Evolutionary conservation across 2,888 invertebrate species (phyloP).

Genomic region (Cryptocephalus primarius): DNA sequence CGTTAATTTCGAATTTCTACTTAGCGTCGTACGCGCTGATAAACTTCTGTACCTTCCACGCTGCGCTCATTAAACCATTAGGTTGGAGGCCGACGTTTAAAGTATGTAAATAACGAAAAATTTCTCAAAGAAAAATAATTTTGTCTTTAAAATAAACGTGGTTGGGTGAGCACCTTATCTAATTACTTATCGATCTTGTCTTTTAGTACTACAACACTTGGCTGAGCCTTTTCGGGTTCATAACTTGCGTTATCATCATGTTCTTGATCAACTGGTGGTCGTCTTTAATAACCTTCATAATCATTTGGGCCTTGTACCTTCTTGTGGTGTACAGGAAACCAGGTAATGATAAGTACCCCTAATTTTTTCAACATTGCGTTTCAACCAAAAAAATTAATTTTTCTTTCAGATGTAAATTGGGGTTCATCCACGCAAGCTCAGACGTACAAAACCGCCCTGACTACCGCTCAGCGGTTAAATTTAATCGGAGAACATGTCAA

Average conservation of each 20-base stretch:
- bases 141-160: not conserved
- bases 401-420: slow-evolving; percentile 79
- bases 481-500: slow-evolving; percentile 93
- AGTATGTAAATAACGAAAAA: slow-evolving; percentile 39
- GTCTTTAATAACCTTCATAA: slow-evolving; percentile 81
- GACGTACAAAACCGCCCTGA: slow-evolving; percentile 84
- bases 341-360: slow-evolving; percentile 41
- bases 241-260: slow-evolving; percentile 82
- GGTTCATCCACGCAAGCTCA: slow-evolving; percentile 95
- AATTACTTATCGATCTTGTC: slow-evolving; percentile 2
- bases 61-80: slow-evolving; percentile 73
- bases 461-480: slow-evolving; percentile 68
- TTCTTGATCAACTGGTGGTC: slow-evolving; percentile 89
- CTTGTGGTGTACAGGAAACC: slow-evolving; percentile 91
- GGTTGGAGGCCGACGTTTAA: slow-evolving; percentile 87
- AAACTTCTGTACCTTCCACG: slow-evolving; percentile 93
- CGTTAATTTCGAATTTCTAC: slow-evolving; percentile 91
- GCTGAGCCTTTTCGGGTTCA: slow-evolving; percentile 74
- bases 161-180: slow-evolving; percentile 1
- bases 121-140: slow-evolving; percentile 3
- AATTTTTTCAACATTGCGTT: not conserved
- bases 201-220: slow-evolving; percentile 85
- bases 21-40: slow-evolving; percentile 88
- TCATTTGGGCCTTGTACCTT: slow-evolving; percentile 81
- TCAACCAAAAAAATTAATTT: not conserved